phyloP scores from a whole-genome alignment of 2,888 invertebrate species.

The Himalopsyche kuldschensis region DNA sequence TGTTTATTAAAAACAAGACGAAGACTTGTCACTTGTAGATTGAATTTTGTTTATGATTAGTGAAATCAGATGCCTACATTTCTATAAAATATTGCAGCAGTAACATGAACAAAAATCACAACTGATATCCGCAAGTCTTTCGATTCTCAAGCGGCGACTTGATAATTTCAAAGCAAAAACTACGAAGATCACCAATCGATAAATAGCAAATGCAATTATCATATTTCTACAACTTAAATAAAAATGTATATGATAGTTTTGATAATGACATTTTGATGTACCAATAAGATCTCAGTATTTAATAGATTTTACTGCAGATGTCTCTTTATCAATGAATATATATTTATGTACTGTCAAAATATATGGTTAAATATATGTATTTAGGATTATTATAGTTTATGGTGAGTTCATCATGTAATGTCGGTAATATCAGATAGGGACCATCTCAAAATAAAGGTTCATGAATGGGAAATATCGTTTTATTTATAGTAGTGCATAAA shows the following conservation, averaged over 20 bases:
- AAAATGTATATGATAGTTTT: background rate
- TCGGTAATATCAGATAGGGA: constrained; percentile 20
- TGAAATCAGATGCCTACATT: too few relatives aligned
- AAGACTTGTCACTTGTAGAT: too few relatives aligned
- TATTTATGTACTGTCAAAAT: background rate
- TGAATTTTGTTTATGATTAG: too few relatives aligned
- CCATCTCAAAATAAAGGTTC: constrained; percentile 24
- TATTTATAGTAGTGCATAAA: background rate
- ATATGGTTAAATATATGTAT: background rate
- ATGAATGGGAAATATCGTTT: constrained; percentile 1
- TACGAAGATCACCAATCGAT: background rate
- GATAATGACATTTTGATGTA: background rate
- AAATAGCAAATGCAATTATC: background rate
- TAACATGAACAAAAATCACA: too few relatives aligned
- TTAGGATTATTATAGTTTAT: constrained; percentile 2
- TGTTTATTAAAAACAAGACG: too few relatives aligned
- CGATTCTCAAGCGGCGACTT: too few relatives aligned
- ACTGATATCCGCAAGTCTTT: too few relatives aligned
- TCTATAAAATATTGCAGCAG: too few relatives aligned
- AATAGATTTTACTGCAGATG: background rate
- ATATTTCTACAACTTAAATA: background rate
- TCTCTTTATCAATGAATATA: background rate
- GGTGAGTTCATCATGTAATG: constrained; percentile 1
- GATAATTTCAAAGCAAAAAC: background rate
- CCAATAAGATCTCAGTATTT: background rate